phyloP scores from a whole-genome alignment of 1,140 invertebrate genomes.

The Trichogramma pretiosum region DNA sequence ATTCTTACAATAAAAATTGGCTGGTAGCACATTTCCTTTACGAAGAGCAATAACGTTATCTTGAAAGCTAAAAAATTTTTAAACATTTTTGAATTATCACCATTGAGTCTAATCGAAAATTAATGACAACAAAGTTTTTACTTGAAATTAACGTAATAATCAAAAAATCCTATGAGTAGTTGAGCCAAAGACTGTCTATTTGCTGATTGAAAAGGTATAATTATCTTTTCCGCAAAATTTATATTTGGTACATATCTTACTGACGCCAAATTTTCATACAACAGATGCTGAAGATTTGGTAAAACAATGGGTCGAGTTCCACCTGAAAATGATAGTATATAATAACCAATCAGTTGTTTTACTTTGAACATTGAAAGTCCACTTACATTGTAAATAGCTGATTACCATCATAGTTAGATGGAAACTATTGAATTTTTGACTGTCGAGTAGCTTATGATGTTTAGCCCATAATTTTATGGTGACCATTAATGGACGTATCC shows the following conservation, averaged over 20 bases:
- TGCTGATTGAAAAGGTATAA: background rate
- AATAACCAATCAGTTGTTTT: background rate
- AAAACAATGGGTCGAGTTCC: background rate
- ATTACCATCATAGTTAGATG: background rate
- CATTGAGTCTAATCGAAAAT: no score
- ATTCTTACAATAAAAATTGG: no score
- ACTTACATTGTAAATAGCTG: background rate
- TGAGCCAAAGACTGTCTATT: background rate
- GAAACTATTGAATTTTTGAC: background rate
- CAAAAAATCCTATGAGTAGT: background rate
- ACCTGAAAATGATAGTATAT: background rate
- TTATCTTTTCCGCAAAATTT: background rate
- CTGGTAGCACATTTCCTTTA: no score
- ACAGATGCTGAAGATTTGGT: background rate
- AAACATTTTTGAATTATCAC: no score
- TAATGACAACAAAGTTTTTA: no score
- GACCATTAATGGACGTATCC: background rate
- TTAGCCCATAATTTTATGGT: background rate
- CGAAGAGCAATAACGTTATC: no score
- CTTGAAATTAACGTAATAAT: background rate
- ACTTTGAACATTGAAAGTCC: background rate
- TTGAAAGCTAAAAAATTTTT: no score
- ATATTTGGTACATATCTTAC: background rate
- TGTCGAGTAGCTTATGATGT: background rate
- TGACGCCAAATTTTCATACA: background rate